Evolutionary conservation across 2,888 invertebrate species (phyloP), one percentile per base, ranked within the genome.

Genomic region (Caenorhabditis imperialis): DNA sequence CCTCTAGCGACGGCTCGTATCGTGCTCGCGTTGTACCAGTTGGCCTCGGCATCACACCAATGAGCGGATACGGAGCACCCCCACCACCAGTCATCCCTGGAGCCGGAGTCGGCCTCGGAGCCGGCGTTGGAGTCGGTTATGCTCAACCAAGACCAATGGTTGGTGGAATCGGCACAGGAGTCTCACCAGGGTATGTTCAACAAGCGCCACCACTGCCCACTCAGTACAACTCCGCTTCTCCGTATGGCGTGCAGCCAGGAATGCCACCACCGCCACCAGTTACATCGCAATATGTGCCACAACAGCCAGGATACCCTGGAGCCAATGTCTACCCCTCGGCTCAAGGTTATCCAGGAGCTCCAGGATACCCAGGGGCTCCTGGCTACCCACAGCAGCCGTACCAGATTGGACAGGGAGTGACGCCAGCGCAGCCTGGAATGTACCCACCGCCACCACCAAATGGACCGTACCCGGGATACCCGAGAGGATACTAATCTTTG

Each of bases 121-220:
- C 3, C 6, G 54, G 54, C 2, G 30, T 55, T 6, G 44, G 60
- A 33, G 53, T 40, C 44, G 69, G 53, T 27, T 60, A 58, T 30
- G 60, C 69, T 45, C 65, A 50, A 53, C 62, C 62, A 61, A 33
- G 57, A 22, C 50, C 60, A 51, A 35, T 27, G 27, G 61, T 38
- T 8, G 40, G n/a, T n/a, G 65, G 65, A 33, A 47, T 60, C 16
- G 69, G 69, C 38, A 44, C 40, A 27, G 69, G 67, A 44, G 57
- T 57, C 3, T 54, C 63, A 3, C 55, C 55, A 42, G 57, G 57
- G 25, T 67, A 57, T 35, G 51, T 45, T 4, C 70, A 60, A 44
- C 61, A 53, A 20, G 70, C 60, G 0, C 70, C 60, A 42, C 70
- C 70, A 70, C 61, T 55, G 25, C 70, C 70, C 54, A 61, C 2